A percentile compares a stretch with the other conserved stretches of the same genome.
Conservation (phyloP, 2,113 vertebrate species). For the Anguilla rostrata region DNA sequence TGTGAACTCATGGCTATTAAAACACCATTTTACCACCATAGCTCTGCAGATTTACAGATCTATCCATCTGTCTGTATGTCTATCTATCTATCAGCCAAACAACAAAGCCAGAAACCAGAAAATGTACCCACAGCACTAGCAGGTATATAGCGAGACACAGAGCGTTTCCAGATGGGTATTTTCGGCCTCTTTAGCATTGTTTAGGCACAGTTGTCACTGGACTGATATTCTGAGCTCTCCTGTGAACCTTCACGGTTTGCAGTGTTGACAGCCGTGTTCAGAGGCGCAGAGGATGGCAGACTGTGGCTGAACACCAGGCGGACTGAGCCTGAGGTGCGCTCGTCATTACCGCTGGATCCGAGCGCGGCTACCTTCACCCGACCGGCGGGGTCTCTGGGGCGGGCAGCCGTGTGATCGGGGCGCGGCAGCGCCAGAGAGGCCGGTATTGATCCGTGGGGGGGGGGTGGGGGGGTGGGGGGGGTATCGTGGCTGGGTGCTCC, state of each 20-base stretch:
- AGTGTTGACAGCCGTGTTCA: background rate
- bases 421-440: background rate
- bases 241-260: background rate
- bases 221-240: background rate
- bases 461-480: too few species aligned
- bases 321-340: background rate
- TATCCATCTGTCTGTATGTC: too few species aligned
- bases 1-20: too few species aligned
- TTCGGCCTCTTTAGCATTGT: background rate
- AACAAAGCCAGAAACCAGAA: too few species aligned
- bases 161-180: background rate
- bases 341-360: background rate
- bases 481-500: conserved; percentile 25
- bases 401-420: background rate
- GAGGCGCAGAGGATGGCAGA: background rate
- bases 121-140: too few species aligned
- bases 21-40: too few species aligned
- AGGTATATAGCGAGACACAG: too few species aligned
- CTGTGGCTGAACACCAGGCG: too few species aligned
- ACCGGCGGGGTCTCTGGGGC: background rate
- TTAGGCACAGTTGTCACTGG: background rate
- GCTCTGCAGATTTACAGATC: too few species aligned
- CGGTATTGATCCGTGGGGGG: conserved; percentile 17
- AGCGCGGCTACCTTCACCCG: background rate
- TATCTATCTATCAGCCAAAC: too few species aligned